Evolutionary conservation across 1,140 invertebrate species (phyloP).

Genomic region (Oscheius sp.): DNA sequence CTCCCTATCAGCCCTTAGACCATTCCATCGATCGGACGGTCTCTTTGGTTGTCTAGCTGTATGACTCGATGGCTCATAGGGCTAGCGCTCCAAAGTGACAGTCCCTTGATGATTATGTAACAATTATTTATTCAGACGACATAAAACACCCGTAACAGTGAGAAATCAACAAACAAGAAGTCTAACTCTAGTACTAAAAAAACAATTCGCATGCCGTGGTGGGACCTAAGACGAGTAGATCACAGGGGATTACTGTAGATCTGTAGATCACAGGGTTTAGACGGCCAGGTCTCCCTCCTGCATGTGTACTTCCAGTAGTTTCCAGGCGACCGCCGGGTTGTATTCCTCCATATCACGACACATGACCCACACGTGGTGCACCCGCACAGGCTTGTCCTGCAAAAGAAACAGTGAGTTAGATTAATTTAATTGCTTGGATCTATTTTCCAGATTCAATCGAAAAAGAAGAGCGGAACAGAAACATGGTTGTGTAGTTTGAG

Average conservation of each 20-base stretch:
- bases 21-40: neutral
- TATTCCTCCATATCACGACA: slow-evolving; percentile 89
- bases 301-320: slow-evolving; percentile 74
- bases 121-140: no score
- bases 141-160: no score
- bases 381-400: slow-evolving; percentile 91
- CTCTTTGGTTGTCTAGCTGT: slow-evolving; percentile 28
- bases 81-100: slow-evolving; percentile 7
- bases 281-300: slow-evolving; percentile 49
- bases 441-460: no score
- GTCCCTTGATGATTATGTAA: neutral
- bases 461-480: no score
- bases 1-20: neutral
- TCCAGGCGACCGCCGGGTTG: slow-evolving; percentile 91
- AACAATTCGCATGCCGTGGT: neutral
- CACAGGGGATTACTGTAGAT: neutral
- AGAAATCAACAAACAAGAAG: no score
- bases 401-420: no score
- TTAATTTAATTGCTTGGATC: no score
- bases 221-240: neutral
- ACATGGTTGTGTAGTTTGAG: no score
- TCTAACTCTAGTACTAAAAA: no score
- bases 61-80: slow-evolving; percentile 2
- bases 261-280: slow-evolving; percentile 6
- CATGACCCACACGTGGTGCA: slow-evolving; percentile 94